Base-by-base conservation (phyloP, 2,113 vertebrate genomes). In the Tricholaema leucomelas region DNA sequence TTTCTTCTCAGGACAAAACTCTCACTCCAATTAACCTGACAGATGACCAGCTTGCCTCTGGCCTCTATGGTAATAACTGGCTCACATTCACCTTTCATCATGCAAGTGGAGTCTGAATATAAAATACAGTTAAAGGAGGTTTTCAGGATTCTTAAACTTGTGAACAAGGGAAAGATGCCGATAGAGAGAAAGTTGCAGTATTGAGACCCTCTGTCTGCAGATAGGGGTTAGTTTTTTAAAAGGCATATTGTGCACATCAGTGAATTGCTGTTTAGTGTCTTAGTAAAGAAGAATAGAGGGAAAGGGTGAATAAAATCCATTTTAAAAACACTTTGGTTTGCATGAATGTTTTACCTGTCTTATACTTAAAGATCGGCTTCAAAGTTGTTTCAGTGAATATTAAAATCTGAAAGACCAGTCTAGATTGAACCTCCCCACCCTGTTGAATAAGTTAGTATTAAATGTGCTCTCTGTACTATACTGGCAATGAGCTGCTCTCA, bases 1-100 rank as follows among this genome's bases (percentile, higher is more conserved):
- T 89, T 65, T 78, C 92, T 85, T 95, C 96, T 88, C 97, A 97
- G 85, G 94, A 98, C 64, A 98, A 94, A 38, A 78, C 95, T 4
- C 95, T 97, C 0, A 19, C 97, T 93, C 96, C 98, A 90, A 98
- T 98, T 97, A 98, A 97, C 84, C 96, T 98, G 20, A 98, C 98
- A 88, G 98, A 98, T 96, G 98, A 98, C 92, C 98, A 98, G 94
- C 98, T 98, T 97, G 98, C 98, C 10, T 98, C 98, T 75, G 98
- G 98, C 31, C 97, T 98, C 24, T 98, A 98, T 69, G 98, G 98
- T 99, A 98, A 96, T 85, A 42, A 63, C 44, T 86, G 75, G 6
- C 30, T 84, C 4, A 24, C 55, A 20, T 44, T 79, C 31, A n/a
- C 18, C 19, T 93, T 90, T 90, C n/a, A 12, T 93, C 4, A 0